phyloP scores from a whole-genome alignment of 2,888 invertebrate species.

The Hypomecis punctinalis region DNA sequence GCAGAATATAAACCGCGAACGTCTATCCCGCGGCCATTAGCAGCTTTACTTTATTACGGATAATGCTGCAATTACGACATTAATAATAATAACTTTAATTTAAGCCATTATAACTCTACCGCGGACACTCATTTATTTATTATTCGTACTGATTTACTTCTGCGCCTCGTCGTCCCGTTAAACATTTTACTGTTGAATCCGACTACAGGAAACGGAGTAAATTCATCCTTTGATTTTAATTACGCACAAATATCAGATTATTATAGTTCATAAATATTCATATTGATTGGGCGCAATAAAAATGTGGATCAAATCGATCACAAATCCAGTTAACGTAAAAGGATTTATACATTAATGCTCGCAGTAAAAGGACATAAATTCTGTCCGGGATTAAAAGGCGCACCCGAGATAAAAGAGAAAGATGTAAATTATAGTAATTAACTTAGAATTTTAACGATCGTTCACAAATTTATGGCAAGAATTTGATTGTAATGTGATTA shows the following conservation, averaged over 20 bases:
- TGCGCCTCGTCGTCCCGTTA: conserved; percentile 43
- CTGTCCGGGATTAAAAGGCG: conserved; percentile 39
- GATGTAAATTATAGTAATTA: conserved; percentile 47
- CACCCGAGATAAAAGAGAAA: conserved; percentile 39
- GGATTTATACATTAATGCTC: conserved; percentile 40
- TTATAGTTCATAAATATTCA: conserved; percentile 41
- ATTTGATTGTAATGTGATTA: conserved; percentile 50
- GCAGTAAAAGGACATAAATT: conserved; percentile 48
- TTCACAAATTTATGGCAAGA: conserved; percentile 46
- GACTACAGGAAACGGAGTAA: conserved; percentile 27
- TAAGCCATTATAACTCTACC: conserved; percentile 40
- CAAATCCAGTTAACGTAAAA: conserved; percentile 45
- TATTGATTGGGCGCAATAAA: conserved; percentile 41
- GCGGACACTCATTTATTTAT: conserved; percentile 40
- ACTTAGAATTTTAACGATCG: conserved; percentile 41
- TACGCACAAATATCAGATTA: conserved; percentile 27
- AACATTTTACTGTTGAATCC: conserved; percentile 28
- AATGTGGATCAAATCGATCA: conserved; percentile 37
- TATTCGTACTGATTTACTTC: conserved; percentile 47
- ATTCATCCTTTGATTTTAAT: conserved; percentile 23
- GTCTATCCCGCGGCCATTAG: conserved; percentile 46
- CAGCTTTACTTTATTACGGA: conserved; percentile 52
- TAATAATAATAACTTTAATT: conserved; percentile 51
- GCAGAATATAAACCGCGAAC: conserved; percentile 21
- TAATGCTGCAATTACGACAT: conserved; percentile 46